Base-by-base conservation (phyloP, 2,113 vertebrate genomes). In the Chroicocephalus ridibundus region DNA sequence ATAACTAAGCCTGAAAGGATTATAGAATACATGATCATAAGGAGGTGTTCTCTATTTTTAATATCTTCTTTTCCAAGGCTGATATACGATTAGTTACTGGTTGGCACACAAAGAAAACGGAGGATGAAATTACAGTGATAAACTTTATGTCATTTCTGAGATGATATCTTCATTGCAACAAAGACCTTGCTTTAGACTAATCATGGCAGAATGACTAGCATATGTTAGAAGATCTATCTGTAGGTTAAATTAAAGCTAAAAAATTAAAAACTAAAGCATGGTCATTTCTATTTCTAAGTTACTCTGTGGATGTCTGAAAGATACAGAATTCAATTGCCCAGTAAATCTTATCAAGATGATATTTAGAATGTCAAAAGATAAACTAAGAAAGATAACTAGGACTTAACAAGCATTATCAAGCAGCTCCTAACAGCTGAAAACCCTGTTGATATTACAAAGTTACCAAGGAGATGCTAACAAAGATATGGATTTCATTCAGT, bases 321-420 rank as follows among this genome's bases (percentile, higher is more conserved):
- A 93, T 15, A 69, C 9, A 60, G 26, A 80, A 92, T 69, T 74
- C 8, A 52, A 32, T 34, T 82, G 62, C 31, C 29, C 36, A 58
- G 86, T 13, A 91, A 76, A 61, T 91, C 71, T 81, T 78, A 75
- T 29, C 65, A 22, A 47, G 49, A 49, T 86, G 68, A 46, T 92
- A 77, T 81, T 88, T 49, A 95, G 58, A 82, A 83, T 85, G 79
- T 83, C 58, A 81, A 88, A 94, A 95, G 49, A 94, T 80, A 36
- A 40, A 65, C 36, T 72, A 64, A 81, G 81, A 94, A 87, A 89
- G 40, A 80, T 86, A 90, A 92, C 9, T 11, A 83, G 42, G 54
- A 74, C 29, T 72, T 69, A 74, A 58, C 26, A 92, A 74, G 36
- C 52, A 36, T 44, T 54, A 80, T 90, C 79, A 90, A 86, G 57